Percentiles rank a stretch among this genome's conserved stretches.
Evolutionary conservation across 2,888 invertebrate genomes (phyloP).

Genomic region (Synergus itoensis): DNA sequence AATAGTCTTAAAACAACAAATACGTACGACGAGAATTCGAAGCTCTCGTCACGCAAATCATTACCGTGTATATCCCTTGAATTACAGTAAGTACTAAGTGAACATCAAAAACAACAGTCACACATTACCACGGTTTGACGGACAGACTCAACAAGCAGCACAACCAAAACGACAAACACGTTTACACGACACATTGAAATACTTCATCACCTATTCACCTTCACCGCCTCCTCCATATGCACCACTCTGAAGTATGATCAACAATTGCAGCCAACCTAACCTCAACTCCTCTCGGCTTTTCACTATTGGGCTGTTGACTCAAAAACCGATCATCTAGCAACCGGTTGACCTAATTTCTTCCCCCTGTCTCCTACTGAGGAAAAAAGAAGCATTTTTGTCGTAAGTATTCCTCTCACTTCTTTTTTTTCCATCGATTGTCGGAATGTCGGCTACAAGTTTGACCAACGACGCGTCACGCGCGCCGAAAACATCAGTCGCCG

Average conservation of each 20-base stretch:
- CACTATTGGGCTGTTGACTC: neutral
- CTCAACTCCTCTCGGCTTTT: neutral
- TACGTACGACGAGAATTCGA: constrained; percentile 7
- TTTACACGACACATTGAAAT: neutral
- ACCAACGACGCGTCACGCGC: constrained; percentile 18
- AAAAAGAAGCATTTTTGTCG: neutral
- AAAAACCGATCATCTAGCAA: neutral
- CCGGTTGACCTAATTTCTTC: neutral
- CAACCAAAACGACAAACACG: too few species aligned
- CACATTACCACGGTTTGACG: too few species aligned
- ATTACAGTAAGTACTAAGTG: neutral
- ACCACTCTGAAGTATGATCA: constrained; percentile 3
- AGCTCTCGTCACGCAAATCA: neutral
- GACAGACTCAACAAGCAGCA: too few species aligned
- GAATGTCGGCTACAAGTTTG: too few species aligned
- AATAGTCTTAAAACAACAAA: neutral
- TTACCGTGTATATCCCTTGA: neutral
- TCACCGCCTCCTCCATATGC: neutral
- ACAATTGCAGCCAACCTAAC: constrained; percentile 31
- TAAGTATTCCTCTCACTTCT: neutral
- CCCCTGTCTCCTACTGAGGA: neutral
- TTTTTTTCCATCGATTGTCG: constrained; percentile 4
- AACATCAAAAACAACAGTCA: constrained; percentile 16
- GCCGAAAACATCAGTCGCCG: constrained; percentile 18
- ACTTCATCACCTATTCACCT: neutral